Conservation (phyloP, 2,797 vertebrate genomes). For the Nasua narica region DNA sequence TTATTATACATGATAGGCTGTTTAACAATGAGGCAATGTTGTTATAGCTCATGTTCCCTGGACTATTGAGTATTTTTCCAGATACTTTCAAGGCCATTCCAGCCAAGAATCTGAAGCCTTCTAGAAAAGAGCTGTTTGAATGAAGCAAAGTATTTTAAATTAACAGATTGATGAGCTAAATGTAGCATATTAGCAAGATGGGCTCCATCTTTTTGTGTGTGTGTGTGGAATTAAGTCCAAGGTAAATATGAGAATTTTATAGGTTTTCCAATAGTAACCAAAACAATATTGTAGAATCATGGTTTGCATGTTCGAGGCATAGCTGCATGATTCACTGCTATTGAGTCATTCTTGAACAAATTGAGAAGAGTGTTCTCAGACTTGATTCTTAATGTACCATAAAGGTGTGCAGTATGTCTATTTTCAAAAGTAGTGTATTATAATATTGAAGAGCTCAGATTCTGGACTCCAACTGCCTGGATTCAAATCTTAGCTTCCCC, state of each 20-base stretch:
- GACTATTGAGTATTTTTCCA: constrained; percentile 2
- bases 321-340: neutral
- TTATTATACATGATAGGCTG: neutral
- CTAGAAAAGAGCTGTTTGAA: neutral
- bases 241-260: neutral
- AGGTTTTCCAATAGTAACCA: neutral
- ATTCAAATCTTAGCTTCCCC: neutral
- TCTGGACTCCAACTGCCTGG: neutral
- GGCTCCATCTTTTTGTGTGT: neutral
- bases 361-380: neutral
- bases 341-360: neutral
- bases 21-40: neutral
- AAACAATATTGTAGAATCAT: neutral
- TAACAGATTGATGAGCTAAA: neutral
- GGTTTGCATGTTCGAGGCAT: neutral
- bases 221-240: neutral
- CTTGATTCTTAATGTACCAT: neutral
- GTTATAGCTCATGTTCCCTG: neutral
- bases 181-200: neutral
- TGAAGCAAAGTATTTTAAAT: constrained; percentile 38
- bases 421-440: neutral
- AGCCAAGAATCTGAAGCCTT: neutral
- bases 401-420: neutral
- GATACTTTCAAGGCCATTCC: neutral
- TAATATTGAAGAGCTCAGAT: neutral